phyloP scores from a whole-genome alignment of 1,140 invertebrate genomes.

The Ips typographus region DNA sequence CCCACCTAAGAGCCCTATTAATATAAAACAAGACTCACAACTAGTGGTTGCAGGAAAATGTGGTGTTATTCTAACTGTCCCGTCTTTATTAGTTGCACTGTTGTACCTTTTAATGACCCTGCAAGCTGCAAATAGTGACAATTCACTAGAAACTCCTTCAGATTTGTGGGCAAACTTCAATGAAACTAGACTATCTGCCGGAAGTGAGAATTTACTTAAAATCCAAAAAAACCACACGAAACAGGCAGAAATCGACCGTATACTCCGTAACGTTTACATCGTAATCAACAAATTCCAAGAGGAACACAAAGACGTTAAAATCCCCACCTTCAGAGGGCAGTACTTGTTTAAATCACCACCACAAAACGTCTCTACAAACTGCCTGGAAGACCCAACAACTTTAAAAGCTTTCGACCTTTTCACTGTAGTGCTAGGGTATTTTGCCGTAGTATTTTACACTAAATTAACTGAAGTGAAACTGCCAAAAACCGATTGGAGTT shows the following conservation, averaged over 20 bases:
- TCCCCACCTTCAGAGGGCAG: slow-evolving; percentile 11
- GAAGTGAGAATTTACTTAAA: slow-evolving; percentile 10
- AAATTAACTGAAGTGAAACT: slow-evolving; percentile 16
- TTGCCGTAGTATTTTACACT: slow-evolving; percentile 15
- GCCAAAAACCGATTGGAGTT: neutral
- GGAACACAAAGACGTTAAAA: slow-evolving; percentile 9
- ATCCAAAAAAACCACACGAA: neutral
- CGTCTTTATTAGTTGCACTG: slow-evolving; percentile 6
- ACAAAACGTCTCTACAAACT: neutral
- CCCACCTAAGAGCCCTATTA: neutral
- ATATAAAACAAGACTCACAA: neutral
- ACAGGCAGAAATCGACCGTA: slow-evolving; percentile 4
- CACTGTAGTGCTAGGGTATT: slow-evolving; percentile 10
- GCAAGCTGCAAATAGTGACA: neutral
- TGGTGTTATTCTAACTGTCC: slow-evolving; percentile 6
- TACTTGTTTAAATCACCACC: slow-evolving; percentile 12
- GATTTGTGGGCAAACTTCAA: slow-evolving; percentile 15
- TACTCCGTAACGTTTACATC: slow-evolving; percentile 17
- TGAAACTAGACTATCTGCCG: neutral
- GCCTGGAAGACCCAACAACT: neutral
- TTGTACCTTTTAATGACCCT: slow-evolving; percentile 20
- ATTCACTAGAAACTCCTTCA: neutral
- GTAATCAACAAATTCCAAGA: slow-evolving; percentile 22
- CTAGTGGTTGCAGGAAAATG: slow-evolving; percentile 7
- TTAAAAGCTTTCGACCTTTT: slow-evolving; percentile 19